Evolutionary conservation across 92 coral and sea anemone genomes (phyloP), one percentile per base, ranked within the genome.

Genomic region (Phymanthus crucifer): DNA sequence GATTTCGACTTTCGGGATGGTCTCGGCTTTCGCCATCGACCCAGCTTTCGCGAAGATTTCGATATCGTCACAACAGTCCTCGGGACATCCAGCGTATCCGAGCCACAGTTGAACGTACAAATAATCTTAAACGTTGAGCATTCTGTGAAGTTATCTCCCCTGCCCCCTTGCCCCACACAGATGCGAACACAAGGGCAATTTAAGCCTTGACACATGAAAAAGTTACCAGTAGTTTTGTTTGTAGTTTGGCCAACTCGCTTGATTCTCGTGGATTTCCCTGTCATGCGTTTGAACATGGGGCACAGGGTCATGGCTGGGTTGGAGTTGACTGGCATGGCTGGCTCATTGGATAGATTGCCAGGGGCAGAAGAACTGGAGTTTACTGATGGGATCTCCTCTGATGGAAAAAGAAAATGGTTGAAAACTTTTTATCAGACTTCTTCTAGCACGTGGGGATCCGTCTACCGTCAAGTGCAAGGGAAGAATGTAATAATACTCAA

Each of bases 41-140:
- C 18, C 36, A 13, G 33, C 78, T 2, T 43, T 46, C 6, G 52
- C n/a, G 72, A 36, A 16, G 71, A 21, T 61, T n/a, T 45, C 5
- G 43, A 69, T 21, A 21, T 54, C 1, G 7, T 54, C 1, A 29
- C 0, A 8, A 17, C 21, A n/a, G n/a, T n/a, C 16, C 12, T 3
- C 9, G 57, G 57, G 4, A 40, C 65, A 8, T 4, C 12, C 6
- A 36, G 14, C 0, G 52, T 40, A 19, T 43, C 68, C 0, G 68
- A 61, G 13, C 17, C 46, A 43, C 89, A 80, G 26, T 68, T 48
- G 31, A 85, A 85, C 26, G 81, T 67, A n/a, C 89, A 85, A 17
- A 77, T 85, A 77, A 80, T 74, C 9, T 78, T 38, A 64, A 85
- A 79, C 19, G 85, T 80, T 2, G 89, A 80, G 46, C 89, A 85